Conservation (phyloP, 2,113 vertebrate species). For the Prionailurus bengalensis region DNA sequence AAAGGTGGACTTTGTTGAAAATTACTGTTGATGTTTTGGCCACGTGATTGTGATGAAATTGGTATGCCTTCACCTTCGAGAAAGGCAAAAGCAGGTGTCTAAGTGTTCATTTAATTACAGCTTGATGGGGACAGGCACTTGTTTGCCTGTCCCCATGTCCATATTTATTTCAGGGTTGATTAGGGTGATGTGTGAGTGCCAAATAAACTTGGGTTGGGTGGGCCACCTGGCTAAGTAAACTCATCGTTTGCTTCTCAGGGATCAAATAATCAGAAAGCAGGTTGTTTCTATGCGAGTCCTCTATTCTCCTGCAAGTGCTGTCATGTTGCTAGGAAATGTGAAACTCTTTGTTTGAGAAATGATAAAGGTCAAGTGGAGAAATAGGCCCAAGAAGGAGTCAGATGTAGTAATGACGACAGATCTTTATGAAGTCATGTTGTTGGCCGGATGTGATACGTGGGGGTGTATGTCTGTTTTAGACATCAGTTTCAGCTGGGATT, state of each 20-base stretch:
- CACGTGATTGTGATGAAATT: neutral
- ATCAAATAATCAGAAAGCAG: neutral
- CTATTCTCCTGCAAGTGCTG: neutral
- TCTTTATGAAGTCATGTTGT: neutral
- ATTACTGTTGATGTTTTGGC: neutral
- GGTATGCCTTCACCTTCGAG: neutral
- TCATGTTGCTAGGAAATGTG: neutral
- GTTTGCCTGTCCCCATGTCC: neutral
- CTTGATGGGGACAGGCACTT: neutral
- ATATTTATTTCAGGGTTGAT: neutral
- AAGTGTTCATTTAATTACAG: neutral
- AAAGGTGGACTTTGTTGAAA: neutral
- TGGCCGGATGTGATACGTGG: neutral
- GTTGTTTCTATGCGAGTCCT: neutral
- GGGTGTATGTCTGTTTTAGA: neutral
- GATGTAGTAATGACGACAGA: neutral
- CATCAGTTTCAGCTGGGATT: neutral
- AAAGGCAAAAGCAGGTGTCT: neutral
- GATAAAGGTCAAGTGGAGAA: neutral
- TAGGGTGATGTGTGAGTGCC: neutral
- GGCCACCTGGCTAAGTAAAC: neutral
- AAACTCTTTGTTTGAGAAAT: neutral
- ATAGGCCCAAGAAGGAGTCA: neutral
- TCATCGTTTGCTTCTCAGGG: neutral
- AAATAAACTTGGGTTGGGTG: neutral